phyloP scores from a whole-genome alignment of 1,140 invertebrate species.

The Melanaphis sacchari region DNA sequence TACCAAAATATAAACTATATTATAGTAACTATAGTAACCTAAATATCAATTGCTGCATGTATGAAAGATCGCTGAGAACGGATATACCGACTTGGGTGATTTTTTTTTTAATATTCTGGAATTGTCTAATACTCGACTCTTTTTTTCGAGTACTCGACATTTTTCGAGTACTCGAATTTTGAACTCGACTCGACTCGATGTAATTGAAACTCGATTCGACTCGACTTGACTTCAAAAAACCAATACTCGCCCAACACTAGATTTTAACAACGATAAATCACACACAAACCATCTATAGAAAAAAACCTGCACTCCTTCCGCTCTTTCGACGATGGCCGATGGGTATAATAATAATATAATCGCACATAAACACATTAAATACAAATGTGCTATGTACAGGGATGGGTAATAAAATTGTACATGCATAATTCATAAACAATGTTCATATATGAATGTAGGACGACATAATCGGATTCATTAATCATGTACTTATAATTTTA shows the following conservation, averaged over 20 bases:
- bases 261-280: conserved; percentile 31
- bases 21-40: conserved; percentile 21
- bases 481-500: conserved; percentile 19
- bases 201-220: too few relatives aligned
- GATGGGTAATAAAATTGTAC: background rate
- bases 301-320: background rate
- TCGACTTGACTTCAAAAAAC: too few relatives aligned
- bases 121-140: background rate
- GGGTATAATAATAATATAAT: background rate
- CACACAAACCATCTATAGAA: background rate
- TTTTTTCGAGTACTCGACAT: conserved; percentile 7
- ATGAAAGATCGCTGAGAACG: conserved; percentile 11
- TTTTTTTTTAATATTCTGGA: background rate
- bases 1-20: conserved; percentile 3
- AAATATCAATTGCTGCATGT: conserved; percentile 8
- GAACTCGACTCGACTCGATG: too few relatives aligned
- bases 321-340: background rate
- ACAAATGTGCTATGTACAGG: background rate
- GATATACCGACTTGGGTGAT: conserved; percentile 12
- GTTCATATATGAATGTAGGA: background rate
- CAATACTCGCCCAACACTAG: too few relatives aligned
- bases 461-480: background rate
- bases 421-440: background rate
- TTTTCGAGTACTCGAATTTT: background rate
- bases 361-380: background rate